Base-by-base conservation (phyloP, 2,888 invertebrate species). In the Galeruca laticollis region DNA sequence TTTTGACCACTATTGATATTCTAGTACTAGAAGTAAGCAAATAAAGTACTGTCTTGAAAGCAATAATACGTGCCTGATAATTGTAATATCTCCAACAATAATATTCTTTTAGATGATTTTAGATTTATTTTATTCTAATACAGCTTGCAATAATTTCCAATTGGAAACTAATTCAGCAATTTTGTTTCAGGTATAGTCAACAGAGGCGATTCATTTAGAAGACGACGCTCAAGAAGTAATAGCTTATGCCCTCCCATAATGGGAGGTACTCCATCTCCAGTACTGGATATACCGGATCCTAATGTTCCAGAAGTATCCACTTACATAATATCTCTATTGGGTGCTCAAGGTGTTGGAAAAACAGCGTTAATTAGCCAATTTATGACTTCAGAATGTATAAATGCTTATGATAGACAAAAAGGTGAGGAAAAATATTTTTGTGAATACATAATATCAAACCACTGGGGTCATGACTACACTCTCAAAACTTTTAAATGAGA, bases 341-440 rank as follows among this genome's bases (percentile, higher is more conserved):
- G 95, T 1, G 91, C 93, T 0, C 89, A 91, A 5, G 94, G 94
- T 0, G 94, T 94, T 47, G 96, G 95, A 62, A 96, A 96, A 86
- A 92, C 94, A 0, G 93, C 95, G 0, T 89, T 96, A 9, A 90
- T 95, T 83, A 92, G 92, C 80, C 96, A 96, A 86, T 95, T 97
- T 82, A 94, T 94, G 89, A 96, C 97, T 69, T 96, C 95, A 77
- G 97, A 97, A 84, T 95, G 95, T 84, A 95, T 96, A 82, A 96
- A 97, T 83, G 95, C 96, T 35, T 97, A 97, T 84, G 96, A 97
- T 81, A 90, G 95, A 81, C 94, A 92, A 77, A 89, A 92, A 88
- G 94, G 95, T 93, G 82, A 86, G 76, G 31, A 37, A 37, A 6
- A 3, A 40, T 26, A 18, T 18, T 43, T 6, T 5, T 6, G 13